phyloP scores from a whole-genome alignment of 2,888 invertebrate species.

The Eledona agricola region DNA sequence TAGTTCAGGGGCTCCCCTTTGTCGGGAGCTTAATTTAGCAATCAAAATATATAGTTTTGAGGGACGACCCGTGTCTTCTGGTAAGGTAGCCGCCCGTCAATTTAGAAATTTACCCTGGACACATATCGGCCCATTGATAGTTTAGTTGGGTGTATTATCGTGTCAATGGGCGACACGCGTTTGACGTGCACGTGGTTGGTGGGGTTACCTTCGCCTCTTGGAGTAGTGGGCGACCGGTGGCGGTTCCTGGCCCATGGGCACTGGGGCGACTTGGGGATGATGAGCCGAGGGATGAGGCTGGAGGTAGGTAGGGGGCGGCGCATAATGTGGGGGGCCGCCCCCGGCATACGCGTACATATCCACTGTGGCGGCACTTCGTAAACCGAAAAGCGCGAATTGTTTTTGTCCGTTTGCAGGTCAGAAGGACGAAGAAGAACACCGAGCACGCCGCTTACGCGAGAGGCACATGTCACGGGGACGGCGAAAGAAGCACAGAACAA shows the following conservation, averaged over 20 bases:
- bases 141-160: too few species aligned
- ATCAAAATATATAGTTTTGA: conserved; percentile 8
- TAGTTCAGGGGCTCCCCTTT: conserved; percentile 15
- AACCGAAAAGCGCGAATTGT: too few species aligned
- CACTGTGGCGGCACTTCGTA: conserved; percentile 37
- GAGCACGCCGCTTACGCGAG: conserved; percentile 9
- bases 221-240: conserved; percentile 61
- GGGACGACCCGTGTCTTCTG: too few species aligned
- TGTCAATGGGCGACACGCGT: too few species aligned
- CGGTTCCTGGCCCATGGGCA: conserved; percentile 46
- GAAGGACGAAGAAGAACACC: neutral
- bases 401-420: conserved; percentile 8
- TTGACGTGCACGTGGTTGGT: too few species aligned
- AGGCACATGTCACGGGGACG: conserved; percentile 30
- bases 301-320: conserved; percentile 62
- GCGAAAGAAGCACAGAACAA: conserved; percentile 19
- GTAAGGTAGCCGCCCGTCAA: too few species aligned
- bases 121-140: too few species aligned
- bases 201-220: conserved; percentile 63
- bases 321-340: conserved; percentile 62
- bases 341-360: conserved; percentile 64
- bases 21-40: conserved; percentile 20
- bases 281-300: conserved; percentile 59
- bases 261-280: conserved; percentile 53
- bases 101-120: too few species aligned